These are phyloP conservation scores for Tetragnatha montana DNA, from an alignment of 2,888 invertebrate species.

Conservation along the genomic window DNA sequence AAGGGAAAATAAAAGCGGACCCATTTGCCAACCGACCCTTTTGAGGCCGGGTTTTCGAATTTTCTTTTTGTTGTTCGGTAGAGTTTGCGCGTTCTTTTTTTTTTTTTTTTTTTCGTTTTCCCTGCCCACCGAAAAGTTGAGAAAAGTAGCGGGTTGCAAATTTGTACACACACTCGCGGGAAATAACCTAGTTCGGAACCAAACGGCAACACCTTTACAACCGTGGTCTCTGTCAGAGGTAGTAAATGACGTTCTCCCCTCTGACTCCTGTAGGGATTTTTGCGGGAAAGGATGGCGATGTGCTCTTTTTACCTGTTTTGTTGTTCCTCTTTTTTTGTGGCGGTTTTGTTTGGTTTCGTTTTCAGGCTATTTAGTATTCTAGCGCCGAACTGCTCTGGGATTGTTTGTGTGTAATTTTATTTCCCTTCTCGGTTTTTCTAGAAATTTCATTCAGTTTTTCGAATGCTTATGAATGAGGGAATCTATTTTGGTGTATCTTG, in stretches of 20 bases:
- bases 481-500: too few species aligned
- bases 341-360: conserved; percentile 23
- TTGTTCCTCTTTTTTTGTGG: background rate
- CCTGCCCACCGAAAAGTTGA: conserved; percentile 9
- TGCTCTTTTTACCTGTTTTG: background rate
- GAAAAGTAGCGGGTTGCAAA: conserved; percentile 29
- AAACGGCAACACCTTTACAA: conserved; percentile 43
- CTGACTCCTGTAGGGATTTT: conserved; percentile 38
- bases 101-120: conserved; percentile 37
- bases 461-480: too few species aligned
- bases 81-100: background rate
- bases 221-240: conserved; percentile 4
- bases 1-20: conserved; percentile 68
- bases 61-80: conserved; percentile 24
- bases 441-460: background rate
- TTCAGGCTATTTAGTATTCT: conserved; percentile 5
- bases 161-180: conserved; percentile 21
- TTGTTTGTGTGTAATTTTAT: conserved; percentile 2
- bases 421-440: conserved; percentile 7
- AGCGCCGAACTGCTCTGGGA: background rate
- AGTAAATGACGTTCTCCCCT: conserved; percentile 36
- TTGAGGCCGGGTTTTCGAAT: conserved; percentile 65
- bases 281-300: conserved; percentile 21
- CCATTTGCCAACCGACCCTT: conserved; percentile 63
- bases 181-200: conserved; percentile 54